These are phyloP conservation scores for Crotalus horridus DNA, from an alignment of 2,113 vertebrate genomes.

Conservation along the genomic window DNA sequence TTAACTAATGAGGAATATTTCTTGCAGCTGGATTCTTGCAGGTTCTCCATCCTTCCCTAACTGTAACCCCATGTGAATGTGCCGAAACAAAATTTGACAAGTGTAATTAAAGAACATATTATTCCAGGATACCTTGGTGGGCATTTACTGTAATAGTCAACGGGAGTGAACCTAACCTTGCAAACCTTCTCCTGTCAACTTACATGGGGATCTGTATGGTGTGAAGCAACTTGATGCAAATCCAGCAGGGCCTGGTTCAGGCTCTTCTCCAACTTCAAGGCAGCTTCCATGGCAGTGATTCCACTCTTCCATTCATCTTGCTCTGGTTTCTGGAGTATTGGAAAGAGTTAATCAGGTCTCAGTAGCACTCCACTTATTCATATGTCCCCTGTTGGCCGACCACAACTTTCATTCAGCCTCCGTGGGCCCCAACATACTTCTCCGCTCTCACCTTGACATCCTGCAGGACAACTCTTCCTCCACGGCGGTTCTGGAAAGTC, in stretches of 20 bases:
- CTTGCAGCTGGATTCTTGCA: too few relatives aligned
- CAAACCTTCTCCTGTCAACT: constrained; percentile 30
- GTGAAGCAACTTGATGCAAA: constrained; percentile 56
- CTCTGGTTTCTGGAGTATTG: constrained; percentile 57
- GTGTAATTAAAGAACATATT: too few relatives aligned
- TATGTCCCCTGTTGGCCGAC: background rate
- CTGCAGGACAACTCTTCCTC: constrained; percentile 78
- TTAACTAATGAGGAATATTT: background rate
- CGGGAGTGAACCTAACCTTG: background rate
- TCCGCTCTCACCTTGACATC: constrained; percentile 71
- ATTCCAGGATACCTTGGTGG: background rate
- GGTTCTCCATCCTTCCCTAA: too few relatives aligned
- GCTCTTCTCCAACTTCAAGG: constrained; percentile 59
- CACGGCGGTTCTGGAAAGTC: constrained; percentile 80
- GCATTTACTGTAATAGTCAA: background rate
- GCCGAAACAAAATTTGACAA: too few relatives aligned
- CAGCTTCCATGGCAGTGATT: constrained; percentile 54
- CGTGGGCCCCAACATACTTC: too few relatives aligned
- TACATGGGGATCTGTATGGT: constrained; percentile 60
- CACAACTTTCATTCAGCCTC: background rate
- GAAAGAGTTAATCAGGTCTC: background rate
- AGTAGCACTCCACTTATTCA: fast-evolving
- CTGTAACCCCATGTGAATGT: too few relatives aligned
- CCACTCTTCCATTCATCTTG: constrained; percentile 64
- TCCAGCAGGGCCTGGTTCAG: constrained; percentile 66